Base-by-base conservation (phyloP, 2,113 vertebrate genomes). In the Halichoerus grypus region DNA sequence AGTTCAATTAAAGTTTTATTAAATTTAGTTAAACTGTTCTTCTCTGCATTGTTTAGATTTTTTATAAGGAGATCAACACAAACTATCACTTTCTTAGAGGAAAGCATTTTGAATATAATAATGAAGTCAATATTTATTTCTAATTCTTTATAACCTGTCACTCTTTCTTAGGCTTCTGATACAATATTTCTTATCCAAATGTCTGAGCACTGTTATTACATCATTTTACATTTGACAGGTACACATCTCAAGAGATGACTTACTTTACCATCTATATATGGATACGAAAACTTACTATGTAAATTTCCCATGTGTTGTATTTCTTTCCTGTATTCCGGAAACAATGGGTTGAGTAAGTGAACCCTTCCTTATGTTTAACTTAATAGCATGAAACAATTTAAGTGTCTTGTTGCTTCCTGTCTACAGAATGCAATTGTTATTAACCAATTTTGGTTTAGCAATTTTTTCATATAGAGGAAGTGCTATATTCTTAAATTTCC, bases 51-150 rank as follows among this genome's bases (percentile, higher is more conserved):
- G 10, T 61, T 87, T 88, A 81, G 39, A 69, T 39, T 74, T 89
- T 81, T 71, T 80, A 65, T 94, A 24, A 90, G 6, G 46, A 72
- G 77, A 81, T 72, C 12, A 65, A 53, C 5, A 74, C 2, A 4
- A 86, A 42, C 18, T 26, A 42, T 89, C 5, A 36, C 53, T 93
- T 96, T 91, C 79, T 85, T 82, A 76, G 39, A 83, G 7, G 19
- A 8, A 81, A 95, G 10, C 4, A 67, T 93, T 96, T 96, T 96
- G 21, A 84, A 80, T 80, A 51, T 80, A 87, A 42, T 57, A 36
- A n/a, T 61, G 4, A 63, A 13, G 57, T 95, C 22, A 80, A 51
- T 91, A 85, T 95, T 92, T 5, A 91, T 59, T 88, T 85, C 3
- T 79, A 94, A 87, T 67, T 91, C n/a, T 85, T 59, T 61, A 55